Evolutionary conservation across 2,113 vertebrate genomes (phyloP).

Genomic region (Pelodiscus sinensis): DNA sequence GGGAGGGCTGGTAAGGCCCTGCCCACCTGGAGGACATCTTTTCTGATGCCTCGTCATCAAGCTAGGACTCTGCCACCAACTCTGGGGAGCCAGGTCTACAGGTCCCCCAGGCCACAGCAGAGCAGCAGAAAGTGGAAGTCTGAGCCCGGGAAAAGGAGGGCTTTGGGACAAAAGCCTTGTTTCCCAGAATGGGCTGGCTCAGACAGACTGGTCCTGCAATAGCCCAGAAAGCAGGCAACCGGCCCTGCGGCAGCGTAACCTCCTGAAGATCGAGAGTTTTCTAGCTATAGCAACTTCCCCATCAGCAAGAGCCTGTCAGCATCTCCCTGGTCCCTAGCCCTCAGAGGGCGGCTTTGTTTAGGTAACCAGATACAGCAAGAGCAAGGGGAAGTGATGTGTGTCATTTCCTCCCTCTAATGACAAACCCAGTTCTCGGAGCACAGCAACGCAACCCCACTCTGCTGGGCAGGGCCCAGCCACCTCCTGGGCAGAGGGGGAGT

Average conservation of each 20-base stretch:
- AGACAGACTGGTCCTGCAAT: background rate
- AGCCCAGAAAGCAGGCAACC: background rate
- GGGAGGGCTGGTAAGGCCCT: too few relatives aligned
- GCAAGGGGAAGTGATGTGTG: background rate
- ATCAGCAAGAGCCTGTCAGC: background rate
- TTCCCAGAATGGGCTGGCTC: too few relatives aligned
- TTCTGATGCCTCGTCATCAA: too few relatives aligned
- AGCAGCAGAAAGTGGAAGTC: too few relatives aligned
- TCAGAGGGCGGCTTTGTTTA: background rate
- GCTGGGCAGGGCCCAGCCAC: background rate
- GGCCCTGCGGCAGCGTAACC: background rate
- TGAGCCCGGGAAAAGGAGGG: too few relatives aligned
- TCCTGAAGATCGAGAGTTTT: background rate
- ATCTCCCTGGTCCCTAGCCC: too few relatives aligned
- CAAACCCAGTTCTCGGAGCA: background rate
- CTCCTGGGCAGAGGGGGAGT: background rate
- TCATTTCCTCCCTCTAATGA: background rate
- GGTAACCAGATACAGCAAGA: background rate
- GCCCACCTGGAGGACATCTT: too few relatives aligned
- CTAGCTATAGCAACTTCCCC: background rate
- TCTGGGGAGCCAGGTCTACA: too few relatives aligned
- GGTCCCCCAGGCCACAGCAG: too few relatives aligned
- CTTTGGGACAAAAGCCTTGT: too few relatives aligned
- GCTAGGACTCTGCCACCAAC: too few relatives aligned
- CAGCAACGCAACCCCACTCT: background rate